These are phyloP conservation scores for Saturnia pavonia DNA, from an alignment of 2,888 invertebrate genomes.

Conservation along the genomic window DNA sequence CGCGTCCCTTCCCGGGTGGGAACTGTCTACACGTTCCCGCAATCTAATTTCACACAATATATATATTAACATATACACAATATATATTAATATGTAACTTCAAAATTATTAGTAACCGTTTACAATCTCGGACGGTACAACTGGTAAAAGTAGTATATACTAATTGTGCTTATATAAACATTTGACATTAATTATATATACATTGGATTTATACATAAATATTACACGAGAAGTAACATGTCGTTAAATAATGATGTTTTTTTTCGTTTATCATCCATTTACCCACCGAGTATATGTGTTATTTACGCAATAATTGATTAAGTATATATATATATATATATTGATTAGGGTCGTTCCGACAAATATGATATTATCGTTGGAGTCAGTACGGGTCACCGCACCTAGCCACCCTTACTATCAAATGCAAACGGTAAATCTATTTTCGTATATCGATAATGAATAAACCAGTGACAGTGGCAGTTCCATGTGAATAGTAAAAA, in stretches of 20 bases:
- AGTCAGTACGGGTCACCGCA: not conserved
- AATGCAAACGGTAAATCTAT: not conserved
- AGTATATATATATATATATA: not conserved
- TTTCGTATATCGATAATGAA: not conserved
- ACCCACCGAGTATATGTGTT: not conserved
- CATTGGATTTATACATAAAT: not conserved
- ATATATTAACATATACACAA: no score
- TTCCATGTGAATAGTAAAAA: no score
- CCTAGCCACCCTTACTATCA: not conserved
- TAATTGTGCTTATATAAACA: not conserved
- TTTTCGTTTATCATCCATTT: not conserved
- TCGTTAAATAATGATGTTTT: not conserved
- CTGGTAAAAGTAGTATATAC: not conserved
- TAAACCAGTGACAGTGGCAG: no score
- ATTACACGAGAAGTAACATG: not conserved
- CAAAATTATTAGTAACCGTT: no score
- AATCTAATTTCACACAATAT: no score
- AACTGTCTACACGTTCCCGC: no score
- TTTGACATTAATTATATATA: not conserved
- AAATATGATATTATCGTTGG: not conserved
- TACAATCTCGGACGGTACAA: no score
- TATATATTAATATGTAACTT: no score
- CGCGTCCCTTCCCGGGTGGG: no score
- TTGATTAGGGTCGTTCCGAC: not conserved
- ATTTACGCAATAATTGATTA: slow-evolving; percentile 1